Evolutionary conservation across 1,140 invertebrate genomes (phyloP), one percentile per base, ranked within the genome.

Genomic region (Mya arenaria): DNA sequence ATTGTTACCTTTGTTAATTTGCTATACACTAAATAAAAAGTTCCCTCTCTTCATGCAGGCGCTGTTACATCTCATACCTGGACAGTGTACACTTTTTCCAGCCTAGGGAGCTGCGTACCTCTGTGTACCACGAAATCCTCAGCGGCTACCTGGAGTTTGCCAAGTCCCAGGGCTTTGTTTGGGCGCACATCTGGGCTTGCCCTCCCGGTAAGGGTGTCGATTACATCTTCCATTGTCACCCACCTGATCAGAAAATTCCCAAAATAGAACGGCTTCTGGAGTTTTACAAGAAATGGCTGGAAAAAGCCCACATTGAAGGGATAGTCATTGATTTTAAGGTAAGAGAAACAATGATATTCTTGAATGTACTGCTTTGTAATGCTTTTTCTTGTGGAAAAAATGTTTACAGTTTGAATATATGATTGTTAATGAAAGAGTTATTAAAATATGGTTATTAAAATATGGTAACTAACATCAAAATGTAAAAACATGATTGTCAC

Each of bases 261-360:
- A 99, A 99, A 94, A 98, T 99, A 58, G 99, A 99, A 94, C 95
- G 98, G 92, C 94, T 99, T 85, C 98, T 99, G 86, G 99, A 99
- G 90, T 99, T 99, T 99, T 99, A 99, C 93, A 99, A 99, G 93
- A 99, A 99, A 94, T 99, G 99, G 99, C 94, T 99, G 68, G 99
- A 99, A 91, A 99, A 99, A 92, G 99, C 98, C 87, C 99, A 99
- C 86, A 97, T 98, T 91, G 99, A 99, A 91, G 95, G 98, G 87
- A 99, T 99, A 91, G 98, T 99, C 82, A 95, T 99, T 87, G 99
- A 99, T 94, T 99, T 99, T 90, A 99, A 99, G 94, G 96, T 92
- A 84, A 62, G 84, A n/a, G n/a, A n/a, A n/a, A n/a, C n/a, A n/a
- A n/a, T n/a, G n/a, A n/a, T n/a, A n/a, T n/a, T n/a, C n/a, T n/a